A percentile compares a stretch with the other conserved stretches of the same genome.
These are phyloP conservation scores for Sebastiscus albofasciatus DNA, from an alignment of 2,797 vertebrate species.

Conservation along the genomic window DNA sequence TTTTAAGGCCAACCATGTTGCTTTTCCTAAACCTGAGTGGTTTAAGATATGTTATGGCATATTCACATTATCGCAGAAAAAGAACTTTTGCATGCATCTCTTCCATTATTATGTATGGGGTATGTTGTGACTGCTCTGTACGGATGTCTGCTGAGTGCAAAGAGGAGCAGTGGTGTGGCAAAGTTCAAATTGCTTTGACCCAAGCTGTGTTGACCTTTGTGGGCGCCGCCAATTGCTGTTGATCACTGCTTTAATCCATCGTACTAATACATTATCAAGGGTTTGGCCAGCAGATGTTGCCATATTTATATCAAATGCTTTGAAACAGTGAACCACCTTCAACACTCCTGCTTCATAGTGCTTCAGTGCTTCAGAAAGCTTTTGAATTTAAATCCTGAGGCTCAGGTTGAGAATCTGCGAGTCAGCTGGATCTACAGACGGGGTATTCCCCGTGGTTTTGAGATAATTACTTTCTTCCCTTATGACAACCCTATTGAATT, in stretches of 20 bases:
- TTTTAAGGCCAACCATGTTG: no score
- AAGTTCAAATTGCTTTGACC: background rate
- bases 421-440: slow-evolving; percentile 54
- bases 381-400: slow-evolving; percentile 25
- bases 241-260: background rate
- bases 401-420: slow-evolving; percentile 24
- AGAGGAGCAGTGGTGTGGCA: background rate
- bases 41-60: background rate
- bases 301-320: background rate
- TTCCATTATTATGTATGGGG: no score
- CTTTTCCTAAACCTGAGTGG: no score
- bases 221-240: background rate
- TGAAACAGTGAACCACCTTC: background rate
- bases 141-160: background rate
- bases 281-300: background rate
- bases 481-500: slow-evolving; percentile 72
- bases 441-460: slow-evolving; percentile 51
- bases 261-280: background rate
- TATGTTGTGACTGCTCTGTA: no score
- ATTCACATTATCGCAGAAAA: background rate
- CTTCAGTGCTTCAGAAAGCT: background rate
- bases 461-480: slow-evolving; percentile 64
- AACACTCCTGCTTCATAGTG: background rate
- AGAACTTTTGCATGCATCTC: background rate
- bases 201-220: background rate